Conservation (phyloP, 2,797 vertebrate species). For the Bucorvus abyssinicus region DNA sequence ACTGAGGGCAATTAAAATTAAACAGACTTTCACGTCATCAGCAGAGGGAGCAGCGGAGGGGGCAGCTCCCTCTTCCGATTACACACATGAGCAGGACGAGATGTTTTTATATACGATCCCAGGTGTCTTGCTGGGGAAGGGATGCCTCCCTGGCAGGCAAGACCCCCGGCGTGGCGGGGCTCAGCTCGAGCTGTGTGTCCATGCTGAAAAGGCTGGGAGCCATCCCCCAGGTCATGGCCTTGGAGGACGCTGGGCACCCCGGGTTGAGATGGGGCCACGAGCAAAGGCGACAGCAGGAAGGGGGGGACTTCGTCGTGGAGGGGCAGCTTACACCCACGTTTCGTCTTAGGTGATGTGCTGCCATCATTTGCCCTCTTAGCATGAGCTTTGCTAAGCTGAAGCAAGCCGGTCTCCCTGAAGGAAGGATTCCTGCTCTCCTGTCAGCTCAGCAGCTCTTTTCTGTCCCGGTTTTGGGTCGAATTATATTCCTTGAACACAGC, state of each 20-base stretch:
- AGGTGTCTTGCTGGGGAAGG: neutral
- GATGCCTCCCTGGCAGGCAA: accelerated
- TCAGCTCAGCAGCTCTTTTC: neutral
- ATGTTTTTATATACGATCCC: neutral
- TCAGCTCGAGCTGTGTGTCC: neutral
- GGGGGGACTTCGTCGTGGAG: neutral
- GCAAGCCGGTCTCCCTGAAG: neutral
- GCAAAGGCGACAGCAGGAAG: neutral
- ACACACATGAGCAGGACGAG: neutral
- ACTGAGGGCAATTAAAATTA: neutral
- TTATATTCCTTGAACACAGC: neutral
- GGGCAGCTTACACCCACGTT: neutral
- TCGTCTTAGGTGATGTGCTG: neutral
- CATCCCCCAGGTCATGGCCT: accelerated
- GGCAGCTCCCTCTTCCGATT: neutral
- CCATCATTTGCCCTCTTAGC: neutral
- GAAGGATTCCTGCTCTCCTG: neutral
- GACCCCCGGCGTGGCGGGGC: neutral
- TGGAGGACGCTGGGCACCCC: neutral
- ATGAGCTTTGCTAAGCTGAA: neutral
- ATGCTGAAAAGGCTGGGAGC: neutral
- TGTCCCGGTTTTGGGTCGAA: neutral
- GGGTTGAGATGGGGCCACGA: accelerated
- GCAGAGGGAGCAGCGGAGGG: accelerated
- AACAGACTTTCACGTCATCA: neutral